phyloP scores from a whole-genome alignment of 2,888 invertebrate species.

The Perithous albicinctus region DNA sequence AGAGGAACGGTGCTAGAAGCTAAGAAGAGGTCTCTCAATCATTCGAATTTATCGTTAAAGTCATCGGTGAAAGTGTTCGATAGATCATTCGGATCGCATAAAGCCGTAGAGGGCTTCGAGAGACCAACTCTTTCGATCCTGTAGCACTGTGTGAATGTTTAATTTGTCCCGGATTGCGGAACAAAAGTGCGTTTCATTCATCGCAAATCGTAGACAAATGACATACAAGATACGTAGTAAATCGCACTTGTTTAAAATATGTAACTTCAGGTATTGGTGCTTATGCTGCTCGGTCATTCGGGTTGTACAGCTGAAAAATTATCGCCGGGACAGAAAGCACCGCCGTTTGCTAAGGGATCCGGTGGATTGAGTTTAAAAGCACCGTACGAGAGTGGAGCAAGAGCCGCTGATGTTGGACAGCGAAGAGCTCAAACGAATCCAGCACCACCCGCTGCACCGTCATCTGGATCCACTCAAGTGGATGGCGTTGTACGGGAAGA shows the following conservation, averaged over 20 bases:
- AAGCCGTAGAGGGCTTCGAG: not conserved
- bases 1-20: constrained; percentile 5
- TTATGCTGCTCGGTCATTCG: constrained; percentile 51
- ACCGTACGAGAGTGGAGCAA: constrained; percentile 68
- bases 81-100: constrained; percentile 52
- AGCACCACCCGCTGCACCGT: constrained; percentile 42
- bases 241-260: not conserved
- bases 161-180: constrained; percentile 49
- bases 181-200: constrained; percentile 11
- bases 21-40: constrained; percentile 60
- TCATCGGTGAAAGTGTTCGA: constrained; percentile 70
- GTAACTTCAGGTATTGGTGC: constrained; percentile 55
- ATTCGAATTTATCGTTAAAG: constrained; percentile 67
- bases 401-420: constrained; percentile 68
- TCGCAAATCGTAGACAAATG: too few species aligned
- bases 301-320: constrained; percentile 75
- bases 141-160: constrained; percentile 25
- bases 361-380: constrained; percentile 78
- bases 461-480: constrained; percentile 33
- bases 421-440: constrained; percentile 60
- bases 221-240: not conserved
- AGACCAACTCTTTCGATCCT: constrained; percentile 25
- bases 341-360: constrained; percentile 79
- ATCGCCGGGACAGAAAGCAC: constrained; percentile 79
- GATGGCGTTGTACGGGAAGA: constrained; percentile 79